Evolutionary conservation across 2,113 vertebrate genomes (phyloP), one percentile per base, ranked within the genome.

Genomic region (Himantopus leucocephalus): DNA sequence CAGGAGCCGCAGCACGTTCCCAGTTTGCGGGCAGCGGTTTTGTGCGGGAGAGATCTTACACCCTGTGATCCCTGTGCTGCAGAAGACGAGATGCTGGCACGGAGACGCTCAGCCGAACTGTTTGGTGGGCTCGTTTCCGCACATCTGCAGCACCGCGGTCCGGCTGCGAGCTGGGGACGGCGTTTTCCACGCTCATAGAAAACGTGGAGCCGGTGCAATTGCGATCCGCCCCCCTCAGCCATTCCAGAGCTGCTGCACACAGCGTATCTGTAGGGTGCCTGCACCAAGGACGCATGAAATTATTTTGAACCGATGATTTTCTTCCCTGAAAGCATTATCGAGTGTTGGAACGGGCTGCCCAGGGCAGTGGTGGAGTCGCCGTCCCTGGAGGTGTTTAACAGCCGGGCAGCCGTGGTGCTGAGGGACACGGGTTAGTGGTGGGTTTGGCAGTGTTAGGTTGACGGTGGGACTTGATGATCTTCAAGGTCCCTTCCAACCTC

Each of bases 151-250:
- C 37, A 35, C 11, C 17, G 1, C 47, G 9, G 32, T 21, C 73
- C 8, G 2, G 8, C n/a, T 12, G 48, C 2, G 1, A 3, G 34
- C 50, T 4, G 5, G n/a, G 60, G 41, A 41, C 30, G 1, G 8
- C 1, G 3, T n/a, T 34, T 64, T 47, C 70, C 22, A 7, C 0
- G 8, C 35, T 21, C 14, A 55, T 18, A 30, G 41, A n/a, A 37
- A 63, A 30, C 6, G 1, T 10, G 66, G 23, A 52, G 45, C 35
- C 2, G 5, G 22, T 29, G 23, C n/a, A 47, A 34, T 41, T 2
- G 11, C 1, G 6, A 76, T 19, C 50, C 1, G 1, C 6, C 15
- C 71, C 23, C 30, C n/a, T 12, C 2, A 37, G 14, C 60, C 52
- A 58, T 5, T 60, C 35, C 78, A 35, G 70, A 74, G 32, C 52